Evolutionary conservation across 2,113 vertebrate genomes (phyloP), one percentile per base, ranked within the genome.

Genomic region (Mixornis gularis): DNA sequence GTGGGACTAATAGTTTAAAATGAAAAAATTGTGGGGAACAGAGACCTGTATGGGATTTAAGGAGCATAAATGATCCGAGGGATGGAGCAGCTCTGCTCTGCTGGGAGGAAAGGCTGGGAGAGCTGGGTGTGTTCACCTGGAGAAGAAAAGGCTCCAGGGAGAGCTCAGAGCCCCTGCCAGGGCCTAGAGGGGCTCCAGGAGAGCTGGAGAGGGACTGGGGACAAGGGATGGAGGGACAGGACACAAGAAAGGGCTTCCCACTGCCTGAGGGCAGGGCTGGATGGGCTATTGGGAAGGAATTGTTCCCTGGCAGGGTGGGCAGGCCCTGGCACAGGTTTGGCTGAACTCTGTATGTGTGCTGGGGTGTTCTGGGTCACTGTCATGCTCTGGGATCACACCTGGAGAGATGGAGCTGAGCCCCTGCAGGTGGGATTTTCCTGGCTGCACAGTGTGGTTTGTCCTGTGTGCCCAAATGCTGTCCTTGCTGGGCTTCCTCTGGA

Each of bases 321-420:
- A 82, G 46, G 55, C 20, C 36, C 44, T 62, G 32, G 56, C 66
- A 43, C 49, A 30, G 29, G 30, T 46, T 9, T 82, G 68, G 17
- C 53, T 72, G 78, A 59, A 4, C 64, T 84, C 32, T 48, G 38
- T 6, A 38, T 38, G 70, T 9, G 58, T 74, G 38, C 55, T 1
- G 7, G 18, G 16, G 1, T 1, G 0, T 51, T 56, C 27, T 0
- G 3, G 24, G 13, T 56, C 27, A 29, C 22, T 51, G 3, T 22
- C 17, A 0, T 7, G 13, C 26, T 18, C 70, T 2, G 27, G 48
- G 51, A 12, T 59, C 14, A 3, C 17, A 49, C 13, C 17, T 2
- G 2, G 34, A 63, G 66, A 62, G 46, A 22, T 2, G 16, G 38
- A 58, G 62, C 17, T 52, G 79, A 87, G 56, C 17, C 36, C 1